phyloP scores from a whole-genome alignment of 1,140 invertebrate genomes.

The Drosophila grimshawi region DNA sequence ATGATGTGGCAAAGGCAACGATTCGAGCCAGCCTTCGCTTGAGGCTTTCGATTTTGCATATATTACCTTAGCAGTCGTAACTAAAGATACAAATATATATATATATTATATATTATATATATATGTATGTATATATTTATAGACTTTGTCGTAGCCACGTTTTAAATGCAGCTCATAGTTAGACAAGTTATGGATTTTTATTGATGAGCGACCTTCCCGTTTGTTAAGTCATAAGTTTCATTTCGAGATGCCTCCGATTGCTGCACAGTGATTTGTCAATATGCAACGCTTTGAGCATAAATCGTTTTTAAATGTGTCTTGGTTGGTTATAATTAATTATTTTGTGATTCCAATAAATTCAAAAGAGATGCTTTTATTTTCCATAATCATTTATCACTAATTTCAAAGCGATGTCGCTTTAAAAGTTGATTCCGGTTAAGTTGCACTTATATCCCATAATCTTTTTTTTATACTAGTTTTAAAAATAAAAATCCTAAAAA shows the following conservation, averaged over 20 bases:
- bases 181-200: slow-evolving; percentile 42
- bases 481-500: too few species aligned
- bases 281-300: not conserved
- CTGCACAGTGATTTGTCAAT: slow-evolving; percentile 5
- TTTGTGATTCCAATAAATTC: too few species aligned
- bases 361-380: too few species aligned
- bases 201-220: slow-evolving; percentile 37
- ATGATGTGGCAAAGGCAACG: slow-evolving; percentile 4
- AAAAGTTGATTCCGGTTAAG: too few species aligned
- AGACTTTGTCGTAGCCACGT: slow-evolving; percentile 11
- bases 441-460: too few species aligned
- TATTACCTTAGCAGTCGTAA: slow-evolving; percentile 12
- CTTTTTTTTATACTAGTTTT: too few species aligned
- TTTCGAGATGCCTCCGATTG: not conserved
- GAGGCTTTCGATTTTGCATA: slow-evolving; percentile 45
- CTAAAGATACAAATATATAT: not conserved
- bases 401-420: too few species aligned
- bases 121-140: not conserved
- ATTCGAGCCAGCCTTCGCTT: slow-evolving; percentile 37
- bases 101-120: not conserved
- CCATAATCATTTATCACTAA: too few species aligned
- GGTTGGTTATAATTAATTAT: too few species aligned
- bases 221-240: slow-evolving; percentile 22
- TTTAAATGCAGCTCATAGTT: slow-evolving; percentile 42
- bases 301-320: too few species aligned